A percentile compares a stretch with the other conserved stretches of the same genome.
These are phyloP conservation scores for Andrena hattorfiana DNA, from an alignment of 2,888 invertebrate species.

Conservation along the genomic window DNA sequence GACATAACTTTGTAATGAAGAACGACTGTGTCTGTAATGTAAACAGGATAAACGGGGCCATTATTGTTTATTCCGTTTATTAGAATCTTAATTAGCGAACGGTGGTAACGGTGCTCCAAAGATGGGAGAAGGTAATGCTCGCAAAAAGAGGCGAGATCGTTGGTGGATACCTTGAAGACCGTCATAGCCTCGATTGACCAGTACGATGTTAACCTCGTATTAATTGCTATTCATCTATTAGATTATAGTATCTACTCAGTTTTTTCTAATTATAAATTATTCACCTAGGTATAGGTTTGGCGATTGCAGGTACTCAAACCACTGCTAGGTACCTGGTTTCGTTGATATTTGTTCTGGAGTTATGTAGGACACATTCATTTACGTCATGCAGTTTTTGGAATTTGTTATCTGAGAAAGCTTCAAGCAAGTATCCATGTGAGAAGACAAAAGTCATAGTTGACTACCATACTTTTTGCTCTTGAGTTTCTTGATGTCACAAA, in stretches of 20 bases:
- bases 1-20: constrained; percentile 15
- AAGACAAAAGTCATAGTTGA: constrained; percentile 41
- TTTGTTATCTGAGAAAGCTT: constrained; percentile 34
- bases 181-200: constrained; percentile 13
- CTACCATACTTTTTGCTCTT: constrained; percentile 25
- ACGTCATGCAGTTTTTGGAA: too few species aligned
- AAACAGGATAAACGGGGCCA: constrained; percentile 19
- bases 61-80: constrained; percentile 45
- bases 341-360: neutral
- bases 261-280: constrained; percentile 22
- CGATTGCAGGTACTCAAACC: neutral
- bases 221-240: constrained; percentile 51
- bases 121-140: constrained; percentile 17
- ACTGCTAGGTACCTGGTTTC: constrained; percentile 1
- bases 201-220: constrained; percentile 40
- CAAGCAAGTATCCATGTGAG: constrained; percentile 7
- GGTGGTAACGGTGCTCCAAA: constrained; percentile 26
- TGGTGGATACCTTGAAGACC: constrained; percentile 11
- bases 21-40: constrained; percentile 13
- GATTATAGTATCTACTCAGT: constrained; percentile 28
- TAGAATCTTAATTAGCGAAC: constrained; percentile 40
- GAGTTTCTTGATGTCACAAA: neutral
- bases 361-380: neutral
- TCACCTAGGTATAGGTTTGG: too few species aligned
- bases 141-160: constrained; percentile 3